Evolutionary conservation across 2,797 vertebrate genomes (phyloP).

Genomic region (Ambastaia sidthimunki): DNA sequence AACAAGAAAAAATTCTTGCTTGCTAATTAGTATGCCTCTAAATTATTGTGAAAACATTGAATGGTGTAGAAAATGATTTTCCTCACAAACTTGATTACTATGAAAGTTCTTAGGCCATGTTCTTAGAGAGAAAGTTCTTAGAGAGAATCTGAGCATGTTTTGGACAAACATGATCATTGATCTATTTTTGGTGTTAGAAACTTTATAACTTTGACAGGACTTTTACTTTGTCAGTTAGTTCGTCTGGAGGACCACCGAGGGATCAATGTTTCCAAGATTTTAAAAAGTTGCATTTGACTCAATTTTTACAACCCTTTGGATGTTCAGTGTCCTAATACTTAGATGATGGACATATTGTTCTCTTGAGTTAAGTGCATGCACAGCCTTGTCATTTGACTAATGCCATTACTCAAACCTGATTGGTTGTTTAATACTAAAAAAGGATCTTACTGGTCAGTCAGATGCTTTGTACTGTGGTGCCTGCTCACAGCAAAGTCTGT

Average conservation of each 20-base stretch:
- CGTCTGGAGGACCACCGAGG: background rate
- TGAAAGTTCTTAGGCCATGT: background rate
- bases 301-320: background rate
- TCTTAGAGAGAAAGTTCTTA: too few species aligned
- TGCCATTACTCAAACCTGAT: background rate
- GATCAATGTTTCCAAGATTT: background rate
- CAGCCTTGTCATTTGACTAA: slow-evolving; percentile 21
- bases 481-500: background rate
- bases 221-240: background rate
- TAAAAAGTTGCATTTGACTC: background rate
- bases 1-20: slow-evolving; percentile 6
- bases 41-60: background rate
- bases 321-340: slow-evolving; percentile 6
- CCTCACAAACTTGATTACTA: background rate
- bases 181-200: background rate
- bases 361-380: slow-evolving; percentile 13
- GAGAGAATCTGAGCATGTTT: background rate
- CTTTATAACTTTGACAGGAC: background rate
- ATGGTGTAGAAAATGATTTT: too few species aligned
- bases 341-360: background rate
- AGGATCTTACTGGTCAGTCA: slow-evolving; percentile 22
- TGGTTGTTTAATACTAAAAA: slow-evolving; percentile 8
- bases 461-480: slow-evolving; percentile 47
- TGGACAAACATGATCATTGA: background rate
- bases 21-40: background rate